Evolutionary conservation across 2,888 invertebrate species (phyloP).

Genomic region (Nomada ruficornis): DNA sequence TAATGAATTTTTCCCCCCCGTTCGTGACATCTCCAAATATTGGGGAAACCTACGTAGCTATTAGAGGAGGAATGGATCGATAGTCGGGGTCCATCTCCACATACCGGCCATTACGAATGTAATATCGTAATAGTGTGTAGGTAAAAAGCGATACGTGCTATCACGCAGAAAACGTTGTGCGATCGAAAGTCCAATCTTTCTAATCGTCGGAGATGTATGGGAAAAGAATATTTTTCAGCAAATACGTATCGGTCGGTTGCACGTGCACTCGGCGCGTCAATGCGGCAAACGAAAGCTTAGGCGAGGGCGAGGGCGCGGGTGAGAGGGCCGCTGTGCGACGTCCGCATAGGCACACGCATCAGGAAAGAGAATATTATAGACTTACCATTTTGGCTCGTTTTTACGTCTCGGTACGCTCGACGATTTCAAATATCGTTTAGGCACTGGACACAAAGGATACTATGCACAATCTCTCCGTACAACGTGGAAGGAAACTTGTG

Average conservation of each 20-base stretch:
- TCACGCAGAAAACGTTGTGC: not conserved
- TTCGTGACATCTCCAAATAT: slow-evolving; percentile 30
- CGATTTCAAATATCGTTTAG: slow-evolving; percentile 46
- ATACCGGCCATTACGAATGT: slow-evolving; percentile 62
- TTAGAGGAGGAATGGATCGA: slow-evolving; percentile 53
- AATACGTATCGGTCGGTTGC: slow-evolving; percentile 62
- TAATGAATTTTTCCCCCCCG: not conserved
- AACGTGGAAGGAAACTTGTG: slow-evolving; percentile 53
- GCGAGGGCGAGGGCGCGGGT: slow-evolving; percentile 55
- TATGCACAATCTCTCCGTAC: slow-evolving; percentile 55
- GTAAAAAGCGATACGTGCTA: slow-evolving; percentile 20
- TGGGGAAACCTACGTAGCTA: slow-evolving; percentile 27
- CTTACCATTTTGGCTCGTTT: slow-evolving; percentile 70
- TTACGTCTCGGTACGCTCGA: slow-evolving; percentile 55
- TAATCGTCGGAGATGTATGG: not conserved
- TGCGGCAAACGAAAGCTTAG: slow-evolving; percentile 62
- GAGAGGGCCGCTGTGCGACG: slow-evolving; percentile 35
- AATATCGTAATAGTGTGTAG: slow-evolving; percentile 53
- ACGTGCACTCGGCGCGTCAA: slow-evolving; percentile 74
- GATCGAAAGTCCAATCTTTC: not conserved
- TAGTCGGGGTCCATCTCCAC: slow-evolving; percentile 54
- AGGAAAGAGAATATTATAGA: slow-evolving; percentile 34
- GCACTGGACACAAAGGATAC: slow-evolving; percentile 67
- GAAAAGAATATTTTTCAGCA: slow-evolving; percentile 23
- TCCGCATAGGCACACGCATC: slow-evolving; percentile 50